Percentiles rank a stretch among this genome's conserved stretches.
Evolutionary conservation across 2,888 invertebrate species (phyloP).

Genomic region (Ashinkailepas kermadecensis): DNA sequence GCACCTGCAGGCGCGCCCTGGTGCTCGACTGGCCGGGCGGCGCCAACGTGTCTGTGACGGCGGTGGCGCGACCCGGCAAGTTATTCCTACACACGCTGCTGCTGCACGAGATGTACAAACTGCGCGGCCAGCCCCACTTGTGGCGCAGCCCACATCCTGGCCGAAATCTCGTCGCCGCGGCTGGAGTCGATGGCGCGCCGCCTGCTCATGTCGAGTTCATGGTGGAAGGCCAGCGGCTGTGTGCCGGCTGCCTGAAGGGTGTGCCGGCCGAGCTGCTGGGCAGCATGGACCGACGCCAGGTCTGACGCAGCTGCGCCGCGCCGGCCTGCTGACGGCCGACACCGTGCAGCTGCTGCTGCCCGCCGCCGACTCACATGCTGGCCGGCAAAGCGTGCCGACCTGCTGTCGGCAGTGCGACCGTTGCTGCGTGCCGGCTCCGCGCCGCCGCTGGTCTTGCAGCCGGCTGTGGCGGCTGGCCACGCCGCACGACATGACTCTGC

Average conservation of each 20-base stretch:
- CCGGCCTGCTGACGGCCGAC: neutral
- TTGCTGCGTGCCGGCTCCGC: neutral
- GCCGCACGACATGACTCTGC: neutral
- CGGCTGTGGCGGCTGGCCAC: neutral
- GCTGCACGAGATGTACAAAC: neutral
- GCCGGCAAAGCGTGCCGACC: neutral
- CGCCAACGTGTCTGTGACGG: neutral
- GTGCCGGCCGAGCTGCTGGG: slow-evolving; percentile 5
- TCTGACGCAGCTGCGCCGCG: neutral
- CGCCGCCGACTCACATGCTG: slow-evolving; percentile 8
- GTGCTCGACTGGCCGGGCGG: neutral
- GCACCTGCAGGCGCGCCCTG: slow-evolving; percentile 12
- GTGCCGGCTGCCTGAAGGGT: neutral
- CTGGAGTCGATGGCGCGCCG: slow-evolving; percentile 13
- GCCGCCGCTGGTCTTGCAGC: neutral
- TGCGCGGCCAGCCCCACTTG: neutral
- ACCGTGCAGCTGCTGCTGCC: neutral
- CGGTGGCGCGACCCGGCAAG: neutral
- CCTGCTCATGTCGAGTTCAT: slow-evolving; percentile 5
- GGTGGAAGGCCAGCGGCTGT: neutral
- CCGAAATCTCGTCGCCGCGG: neutral
- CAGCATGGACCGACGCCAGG: slow-evolving; percentile 3
- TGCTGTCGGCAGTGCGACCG: slow-evolving; percentile 7
- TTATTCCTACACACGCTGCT: slow-evolving; percentile 21
- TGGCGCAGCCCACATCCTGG: neutral